Evolutionary conservation across 2,888 invertebrate genomes (phyloP).

Genomic region (Dynastes hyllus): DNA sequence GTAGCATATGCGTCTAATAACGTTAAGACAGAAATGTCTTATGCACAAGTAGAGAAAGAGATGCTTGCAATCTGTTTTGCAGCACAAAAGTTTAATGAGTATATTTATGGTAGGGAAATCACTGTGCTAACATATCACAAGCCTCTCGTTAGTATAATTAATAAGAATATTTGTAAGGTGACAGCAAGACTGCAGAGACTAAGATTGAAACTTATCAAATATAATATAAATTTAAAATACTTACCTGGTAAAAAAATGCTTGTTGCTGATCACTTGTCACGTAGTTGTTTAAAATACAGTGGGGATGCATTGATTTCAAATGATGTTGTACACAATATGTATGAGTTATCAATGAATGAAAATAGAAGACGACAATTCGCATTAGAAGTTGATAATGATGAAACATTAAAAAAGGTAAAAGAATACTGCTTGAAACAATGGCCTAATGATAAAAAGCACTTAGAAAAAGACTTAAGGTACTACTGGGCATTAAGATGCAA

Average conservation of each 20-base stretch:
- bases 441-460: slow-evolving; percentile 17
- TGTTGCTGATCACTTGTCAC: slow-evolving; percentile 35
- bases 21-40: no score
- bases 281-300: slow-evolving; percentile 34
- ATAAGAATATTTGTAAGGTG: slow-evolving; percentile 2
- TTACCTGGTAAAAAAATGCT: slow-evolving; percentile 35
- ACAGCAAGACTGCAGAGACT: slow-evolving; percentile 15
- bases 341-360: slow-evolving; percentile 20
- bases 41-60: no score
- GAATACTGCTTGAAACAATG: slow-evolving; percentile 23
- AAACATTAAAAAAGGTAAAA: slow-evolving; percentile 16
- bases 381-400: slow-evolving; percentile 24
- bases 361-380: slow-evolving; percentile 11
- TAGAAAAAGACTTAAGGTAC: slow-evolving; percentile 14
- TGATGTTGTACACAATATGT: slow-evolving; percentile 33
- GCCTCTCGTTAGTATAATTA: slow-evolving; percentile 14
- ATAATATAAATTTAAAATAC: slow-evolving; percentile 33
- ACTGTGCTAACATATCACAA: slow-evolving; percentile 26
- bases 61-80: no score
- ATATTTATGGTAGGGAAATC: no score
- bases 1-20: no score
- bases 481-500: slow-evolving; percentile 31
- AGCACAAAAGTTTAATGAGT: no score
- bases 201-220: slow-evolving; percentile 11
- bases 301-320: slow-evolving; percentile 2